phyloP scores from a whole-genome alignment of 1,140 invertebrate species.

The Stegodyphus dumicola region DNA sequence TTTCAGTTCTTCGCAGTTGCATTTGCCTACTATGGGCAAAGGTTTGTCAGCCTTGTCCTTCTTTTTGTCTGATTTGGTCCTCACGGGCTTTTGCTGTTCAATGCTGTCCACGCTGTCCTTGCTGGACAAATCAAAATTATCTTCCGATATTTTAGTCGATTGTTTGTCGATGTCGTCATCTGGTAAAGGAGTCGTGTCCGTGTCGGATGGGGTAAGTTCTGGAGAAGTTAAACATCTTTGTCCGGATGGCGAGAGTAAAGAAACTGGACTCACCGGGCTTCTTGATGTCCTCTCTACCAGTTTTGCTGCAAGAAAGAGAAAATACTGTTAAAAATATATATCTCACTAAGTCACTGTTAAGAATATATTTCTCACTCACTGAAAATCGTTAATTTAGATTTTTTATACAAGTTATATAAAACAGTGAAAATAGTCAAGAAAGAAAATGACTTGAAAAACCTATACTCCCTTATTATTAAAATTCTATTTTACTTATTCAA shows the following conservation, averaged over 20 bases:
- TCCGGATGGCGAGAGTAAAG: constrained; percentile 23
- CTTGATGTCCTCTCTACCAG: constrained; percentile 43
- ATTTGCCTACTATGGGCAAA: constrained; percentile 66
- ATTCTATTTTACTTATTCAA: too few species aligned
- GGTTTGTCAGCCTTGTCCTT: constrained; percentile 46
- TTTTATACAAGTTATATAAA: not conserved
- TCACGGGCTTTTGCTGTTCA: constrained; percentile 1
- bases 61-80: constrained; percentile 20
- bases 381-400: too few species aligned
- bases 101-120: constrained; percentile 41
- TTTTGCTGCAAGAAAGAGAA: constrained; percentile 20
- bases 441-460: too few species aligned
- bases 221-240: constrained; percentile 35
- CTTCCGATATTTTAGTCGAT: constrained; percentile 19
- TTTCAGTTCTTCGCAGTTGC: constrained; percentile 76
- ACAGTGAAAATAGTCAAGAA: too few species aligned
- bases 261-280: constrained; percentile 27
- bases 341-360: too few species aligned
- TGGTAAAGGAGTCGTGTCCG: constrained; percentile 34
- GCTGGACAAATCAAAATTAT: constrained; percentile 52
- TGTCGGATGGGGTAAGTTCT: constrained; percentile 41
- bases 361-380: too few species aligned
- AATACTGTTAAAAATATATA: too few species aligned
- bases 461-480: too few species aligned
- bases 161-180: constrained; percentile 46